Percentiles rank a stretch among this genome's conserved stretches.
Conservation (phyloP, 1,140 invertebrate genomes). For the Drosophila sechellia region DNA sequence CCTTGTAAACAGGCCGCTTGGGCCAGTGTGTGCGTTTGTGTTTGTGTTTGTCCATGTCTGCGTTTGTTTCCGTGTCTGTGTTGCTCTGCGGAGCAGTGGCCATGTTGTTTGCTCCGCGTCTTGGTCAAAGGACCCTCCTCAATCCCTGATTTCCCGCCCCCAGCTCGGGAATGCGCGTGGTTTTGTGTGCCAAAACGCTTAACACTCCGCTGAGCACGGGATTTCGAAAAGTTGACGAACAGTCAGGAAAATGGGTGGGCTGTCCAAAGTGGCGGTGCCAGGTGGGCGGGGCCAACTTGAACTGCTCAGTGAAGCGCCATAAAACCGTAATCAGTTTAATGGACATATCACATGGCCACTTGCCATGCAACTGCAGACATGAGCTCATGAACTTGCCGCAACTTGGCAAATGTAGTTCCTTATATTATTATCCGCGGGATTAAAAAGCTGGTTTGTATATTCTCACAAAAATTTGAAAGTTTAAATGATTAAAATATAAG, state of each 20-base stretch:
- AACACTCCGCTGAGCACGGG: constrained; percentile 53
- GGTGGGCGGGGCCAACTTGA: background rate
- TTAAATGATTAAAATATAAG: background rate
- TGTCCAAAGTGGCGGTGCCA: background rate
- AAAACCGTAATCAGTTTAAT: constrained; percentile 59
- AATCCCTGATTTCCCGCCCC: background rate
- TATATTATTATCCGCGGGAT: too few species aligned
- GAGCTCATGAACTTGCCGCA: constrained; percentile 17
- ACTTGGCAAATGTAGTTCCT: background rate
- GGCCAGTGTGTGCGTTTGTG: background rate
- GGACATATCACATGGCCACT: constrained; percentile 48
- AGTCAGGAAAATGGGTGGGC: too few species aligned
- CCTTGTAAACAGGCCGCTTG: constrained; percentile 21
- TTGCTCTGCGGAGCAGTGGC: constrained; percentile 11
- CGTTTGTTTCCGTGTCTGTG: constrained; percentile 14
- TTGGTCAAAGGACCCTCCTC: constrained; percentile 14
- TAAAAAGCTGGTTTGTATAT: too few species aligned
- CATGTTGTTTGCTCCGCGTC: constrained; percentile 34
- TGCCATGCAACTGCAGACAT: constrained; percentile 36
- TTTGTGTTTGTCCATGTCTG: constrained; percentile 36
- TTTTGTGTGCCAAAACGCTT: constrained; percentile 48
- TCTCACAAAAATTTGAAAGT: too few species aligned
- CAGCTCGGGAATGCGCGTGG: constrained; percentile 1
- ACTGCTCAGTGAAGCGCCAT: constrained; percentile 32
- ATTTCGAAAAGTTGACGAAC: constrained; percentile 14